Base-by-base conservation (phyloP, 2,888 invertebrate species). In the Ophion ellenae region DNA sequence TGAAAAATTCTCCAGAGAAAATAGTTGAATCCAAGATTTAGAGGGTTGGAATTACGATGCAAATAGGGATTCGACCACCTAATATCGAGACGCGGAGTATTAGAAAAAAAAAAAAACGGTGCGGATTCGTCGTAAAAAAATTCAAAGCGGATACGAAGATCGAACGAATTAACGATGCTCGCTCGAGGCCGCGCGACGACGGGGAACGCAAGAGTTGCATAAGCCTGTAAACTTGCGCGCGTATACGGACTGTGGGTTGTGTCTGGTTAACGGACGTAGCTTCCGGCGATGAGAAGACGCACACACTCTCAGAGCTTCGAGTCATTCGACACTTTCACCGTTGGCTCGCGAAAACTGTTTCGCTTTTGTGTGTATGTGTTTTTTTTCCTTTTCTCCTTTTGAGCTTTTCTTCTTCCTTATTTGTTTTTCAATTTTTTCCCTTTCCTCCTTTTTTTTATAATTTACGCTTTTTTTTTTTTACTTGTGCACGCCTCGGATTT, bases 251-350 rank as follows among this genome's bases (percentile, higher is more conserved):
- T 63, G 79, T 53, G 76, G 66, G 66, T 81, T 74, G 74, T 32
- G 67, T 67, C 61, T 53, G 74, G 74, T 75, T 74, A 77, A 77
- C 71, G 63, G 80, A 76, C 77, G 64, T 81, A 86, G 85, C 83
- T 83, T 86, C 86, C 83, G 86, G 73, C 86, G 86, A 66, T 61
- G 81, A 79, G 71, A 74, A 81, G 28, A 45, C 67, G 78, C 73
- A 86, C 70, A 47, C 67, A 75, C 73, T 83, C 70, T 78, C 76
- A 78, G 69, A 78, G 76, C 70, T 11, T 36, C 53, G 53, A 83
- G 83, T 83, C 86, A 83, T 86, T 78, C 81, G 83, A 70, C 74
- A 86, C 86, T 86, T 86, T 86, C 86, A 86, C 84, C 76, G 66
- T 17, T 47, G 57, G 61, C 63, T 61, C 81, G 73, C 61, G 53